Base-by-base conservation (phyloP, 92 coral and sea anemone genomes). In the Porites divaricata region DNA sequence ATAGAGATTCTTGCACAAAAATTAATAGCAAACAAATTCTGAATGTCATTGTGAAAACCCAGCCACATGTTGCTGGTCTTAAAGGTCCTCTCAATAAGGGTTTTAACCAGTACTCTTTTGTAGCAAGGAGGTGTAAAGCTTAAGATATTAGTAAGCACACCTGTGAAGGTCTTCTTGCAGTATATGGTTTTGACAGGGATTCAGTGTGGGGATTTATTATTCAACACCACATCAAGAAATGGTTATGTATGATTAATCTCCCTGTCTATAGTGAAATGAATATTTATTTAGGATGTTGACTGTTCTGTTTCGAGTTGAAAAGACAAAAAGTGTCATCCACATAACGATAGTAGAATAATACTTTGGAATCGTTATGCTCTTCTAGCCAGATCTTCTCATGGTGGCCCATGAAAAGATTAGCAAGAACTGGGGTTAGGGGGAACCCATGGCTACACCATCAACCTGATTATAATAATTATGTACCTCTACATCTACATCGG, bases 321-420 rank as follows among this genome's bases (percentile, higher is more conserved):
- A 78, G 72, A 41, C 62, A 78, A 64, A 78, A 78, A 8, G 83
- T 78, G 58, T 78, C 83, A 24, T 78, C 83, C 16, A 63, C 83
- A 78, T 78, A 78, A 12, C 72, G 56, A 24, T 72, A 28, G 56
- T 78, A 62, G 17, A 78, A 63, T 19, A 78, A 24, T 6, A 78
- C 52, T 21, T 58, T 6, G 16, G 83, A 67, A 1, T 52, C 50
- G 35, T 9, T 63, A n/a, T 63, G 63, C 5, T 25, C 13, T 19
- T 78, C 59, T 19, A 78, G 13, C 83, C 83, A 78, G 3, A 62
- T 26, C 35, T 62, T 85, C 61, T 84, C 88, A 66, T 76, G 77
- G 80, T 76, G 88, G 4, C 76, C 88, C 22, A 25, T 75, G 9
- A 51, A 53, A 48, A 45, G 61, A 59, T 59, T 59, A 17, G 64